phyloP scores from a whole-genome alignment of 1,140 invertebrate species.

The Plodia interpunctella region DNA sequence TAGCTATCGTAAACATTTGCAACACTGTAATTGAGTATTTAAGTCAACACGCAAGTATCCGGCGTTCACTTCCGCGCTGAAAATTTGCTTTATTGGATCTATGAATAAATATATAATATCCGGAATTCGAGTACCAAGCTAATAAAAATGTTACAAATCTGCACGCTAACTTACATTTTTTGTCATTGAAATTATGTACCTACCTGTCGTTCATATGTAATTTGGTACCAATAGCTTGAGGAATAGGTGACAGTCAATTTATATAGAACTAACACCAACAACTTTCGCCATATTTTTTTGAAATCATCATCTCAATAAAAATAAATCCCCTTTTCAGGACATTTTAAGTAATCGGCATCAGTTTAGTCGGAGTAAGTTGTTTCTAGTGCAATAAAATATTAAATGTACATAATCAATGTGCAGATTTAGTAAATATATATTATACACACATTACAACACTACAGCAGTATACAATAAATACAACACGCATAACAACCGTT shows the following conservation, averaged over 20 bases:
- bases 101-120: slow-evolving; percentile 12
- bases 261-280: too few relatives aligned
- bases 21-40: slow-evolving; percentile 35
- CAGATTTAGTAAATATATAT: neutral
- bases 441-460: neutral
- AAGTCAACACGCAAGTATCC: slow-evolving; percentile 9
- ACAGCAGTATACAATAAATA: slow-evolving; percentile 3
- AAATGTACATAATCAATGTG: neutral
- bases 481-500: slow-evolving; percentile 8
- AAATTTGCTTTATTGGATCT: slow-evolving; percentile 9
- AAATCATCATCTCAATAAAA: too few relatives aligned
- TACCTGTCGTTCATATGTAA: too few relatives aligned
- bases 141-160: slow-evolving; percentile 13
- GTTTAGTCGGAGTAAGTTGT: too few relatives aligned
- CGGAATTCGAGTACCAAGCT: slow-evolving; percentile 8
- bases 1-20: slow-evolving; percentile 24
- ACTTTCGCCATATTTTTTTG: too few relatives aligned
- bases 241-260: too few relatives aligned
- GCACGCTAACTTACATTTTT: slow-evolving; percentile 9
- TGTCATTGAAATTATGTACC: neutral
- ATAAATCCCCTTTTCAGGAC: too few relatives aligned
- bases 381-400: too few relatives aligned
- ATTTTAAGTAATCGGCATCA: too few relatives aligned
- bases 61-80: slow-evolving; percentile 12
- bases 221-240: too few relatives aligned